phyloP scores from a whole-genome alignment of 30 jellyfish, hydroid and myxozoan genomes.

The Mastigias papua region DNA sequence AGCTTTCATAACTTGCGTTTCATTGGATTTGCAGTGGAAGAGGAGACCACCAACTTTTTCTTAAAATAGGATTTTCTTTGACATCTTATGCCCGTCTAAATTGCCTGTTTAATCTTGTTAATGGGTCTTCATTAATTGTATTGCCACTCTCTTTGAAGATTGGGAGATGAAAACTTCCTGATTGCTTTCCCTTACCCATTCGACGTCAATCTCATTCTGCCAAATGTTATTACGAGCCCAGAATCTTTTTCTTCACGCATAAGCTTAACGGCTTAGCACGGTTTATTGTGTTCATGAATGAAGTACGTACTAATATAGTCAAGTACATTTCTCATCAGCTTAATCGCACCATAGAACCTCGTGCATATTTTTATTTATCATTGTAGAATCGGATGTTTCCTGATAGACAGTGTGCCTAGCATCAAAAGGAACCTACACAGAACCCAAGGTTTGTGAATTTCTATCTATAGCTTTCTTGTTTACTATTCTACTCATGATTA shows the following conservation, averaged over 20 bases:
- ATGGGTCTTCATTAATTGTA: conserved; percentile 7
- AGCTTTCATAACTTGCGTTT: too few species aligned
- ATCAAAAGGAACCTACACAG: neutral
- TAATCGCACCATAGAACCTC: conserved; percentile 22
- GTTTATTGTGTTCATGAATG: conserved; percentile 20
- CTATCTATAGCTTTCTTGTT: too few species aligned
- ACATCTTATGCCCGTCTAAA: conserved; percentile 5
- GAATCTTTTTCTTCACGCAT: conserved; percentile 28
- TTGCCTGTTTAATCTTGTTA: conserved; percentile 7
- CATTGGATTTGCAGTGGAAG: neutral
- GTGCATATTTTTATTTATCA: conserved; percentile 10
- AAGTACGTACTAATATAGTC: neutral
- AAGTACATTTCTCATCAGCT: conserved; percentile 20
- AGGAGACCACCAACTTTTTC: neutral
- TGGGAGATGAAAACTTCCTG: conserved; percentile 25
- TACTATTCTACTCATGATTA: too few species aligned
- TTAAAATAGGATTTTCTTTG: neutral
- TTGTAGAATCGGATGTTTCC: neutral
- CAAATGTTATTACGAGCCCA: conserved; percentile 24
- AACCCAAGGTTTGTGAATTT: too few species aligned
- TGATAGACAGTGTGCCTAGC: neutral
- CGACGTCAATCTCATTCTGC: conserved; percentile 30
- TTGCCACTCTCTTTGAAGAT: neutral
- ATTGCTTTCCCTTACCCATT: conserved; percentile 33
- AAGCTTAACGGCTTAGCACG: conserved; percentile 50